phyloP scores from a whole-genome alignment of 2,797 vertebrate genomes.

The Sus cebifrons region DNA sequence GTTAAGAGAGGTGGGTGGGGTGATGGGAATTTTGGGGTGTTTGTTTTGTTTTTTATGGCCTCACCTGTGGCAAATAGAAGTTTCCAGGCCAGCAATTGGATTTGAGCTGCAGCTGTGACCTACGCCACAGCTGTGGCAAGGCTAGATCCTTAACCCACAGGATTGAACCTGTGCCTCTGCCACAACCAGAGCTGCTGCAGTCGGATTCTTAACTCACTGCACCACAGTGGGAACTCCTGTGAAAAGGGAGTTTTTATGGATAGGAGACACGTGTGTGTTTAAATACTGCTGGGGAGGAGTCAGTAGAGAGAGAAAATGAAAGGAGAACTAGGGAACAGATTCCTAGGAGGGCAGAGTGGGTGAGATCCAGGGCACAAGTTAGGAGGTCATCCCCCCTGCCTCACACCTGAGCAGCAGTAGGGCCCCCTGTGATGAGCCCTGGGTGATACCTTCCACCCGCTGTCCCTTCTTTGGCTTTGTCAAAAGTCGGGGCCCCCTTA shows the following conservation, averaged over 20 bases:
- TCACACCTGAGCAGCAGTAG: background rate
- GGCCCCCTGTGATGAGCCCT: background rate
- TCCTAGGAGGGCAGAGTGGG: background rate
- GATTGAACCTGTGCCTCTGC: no score
- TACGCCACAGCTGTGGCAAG: no score
- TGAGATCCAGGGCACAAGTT: background rate
- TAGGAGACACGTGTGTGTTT: background rate
- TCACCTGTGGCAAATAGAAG: no score
- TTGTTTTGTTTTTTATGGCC: no score
- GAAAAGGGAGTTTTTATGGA: background rate
- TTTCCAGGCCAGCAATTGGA: no score
- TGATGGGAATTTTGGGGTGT: no score
- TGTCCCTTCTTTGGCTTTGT: background rate
- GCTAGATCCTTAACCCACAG: no score
- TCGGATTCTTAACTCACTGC: no score
- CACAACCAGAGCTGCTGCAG: no score
- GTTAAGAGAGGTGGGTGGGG: background rate
- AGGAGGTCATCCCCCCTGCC: background rate
- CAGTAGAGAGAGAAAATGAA: background rate
- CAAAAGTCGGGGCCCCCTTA: background rate
- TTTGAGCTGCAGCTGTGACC: no score
- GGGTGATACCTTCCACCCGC: no score
- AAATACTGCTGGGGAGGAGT: background rate
- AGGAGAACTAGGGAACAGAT: background rate
- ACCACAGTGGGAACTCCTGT: no score